These are phyloP conservation scores for Pteropus alecto DNA, from an alignment of 2,113 vertebrate genomes.

Conservation along the genomic window DNA sequence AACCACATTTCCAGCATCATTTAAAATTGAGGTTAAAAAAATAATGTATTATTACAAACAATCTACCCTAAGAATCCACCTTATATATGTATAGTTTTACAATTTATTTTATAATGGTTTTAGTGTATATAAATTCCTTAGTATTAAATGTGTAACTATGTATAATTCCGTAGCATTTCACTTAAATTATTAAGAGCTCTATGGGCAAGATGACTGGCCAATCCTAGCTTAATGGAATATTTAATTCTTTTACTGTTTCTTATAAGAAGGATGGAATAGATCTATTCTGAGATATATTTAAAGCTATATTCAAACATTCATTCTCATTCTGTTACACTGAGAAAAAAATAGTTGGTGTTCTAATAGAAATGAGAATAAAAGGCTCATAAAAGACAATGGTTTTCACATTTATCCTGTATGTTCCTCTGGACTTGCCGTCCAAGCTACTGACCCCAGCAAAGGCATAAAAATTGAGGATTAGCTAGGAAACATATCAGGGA, in stretches of 20 bases:
- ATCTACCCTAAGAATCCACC: not conserved
- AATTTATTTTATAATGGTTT: slow-evolving; percentile 6
- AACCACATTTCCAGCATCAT: not conserved
- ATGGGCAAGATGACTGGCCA: not conserved
- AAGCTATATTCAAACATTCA: not conserved
- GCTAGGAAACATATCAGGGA: not conserved
- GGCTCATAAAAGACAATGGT: not conserved
- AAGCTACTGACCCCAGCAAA: not conserved
- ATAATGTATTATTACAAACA: not conserved
- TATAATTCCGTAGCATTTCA: not conserved
- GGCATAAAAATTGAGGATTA: not conserved
- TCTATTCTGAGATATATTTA: not conserved
- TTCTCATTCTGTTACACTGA: not conserved
- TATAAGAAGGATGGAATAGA: not conserved
- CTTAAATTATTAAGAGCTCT: not conserved
- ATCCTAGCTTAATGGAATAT: not conserved
- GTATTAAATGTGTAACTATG: not conserved
- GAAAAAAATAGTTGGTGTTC: not conserved
- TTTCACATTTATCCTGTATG: not conserved
- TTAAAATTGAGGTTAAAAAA: not conserved
- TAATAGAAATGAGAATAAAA: not conserved
- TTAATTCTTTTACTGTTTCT: not conserved
- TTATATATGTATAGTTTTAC: not conserved
- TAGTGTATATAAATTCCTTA: not conserved
- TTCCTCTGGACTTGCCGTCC: not conserved